phyloP scores from a whole-genome alignment of 2,113 vertebrate species.

The Gorsachius goisagi region DNA sequence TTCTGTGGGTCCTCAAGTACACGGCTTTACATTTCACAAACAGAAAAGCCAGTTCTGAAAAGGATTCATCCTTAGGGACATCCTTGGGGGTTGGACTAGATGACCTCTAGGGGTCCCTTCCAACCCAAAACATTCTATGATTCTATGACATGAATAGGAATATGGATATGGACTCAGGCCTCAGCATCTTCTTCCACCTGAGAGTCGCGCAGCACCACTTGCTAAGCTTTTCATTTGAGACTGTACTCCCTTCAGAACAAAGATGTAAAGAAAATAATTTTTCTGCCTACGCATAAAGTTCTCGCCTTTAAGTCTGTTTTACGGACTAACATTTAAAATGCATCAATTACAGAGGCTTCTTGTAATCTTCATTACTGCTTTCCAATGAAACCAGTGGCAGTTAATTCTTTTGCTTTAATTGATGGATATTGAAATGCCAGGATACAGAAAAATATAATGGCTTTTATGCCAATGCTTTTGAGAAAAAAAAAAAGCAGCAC shows the following conservation, averaged over 20 bases:
- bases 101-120: no score
- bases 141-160: not conserved
- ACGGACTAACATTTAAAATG: not conserved
- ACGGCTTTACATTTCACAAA: not conserved
- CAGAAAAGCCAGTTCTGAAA: not conserved
- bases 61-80: not conserved
- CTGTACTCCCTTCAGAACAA: not conserved
- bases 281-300: not conserved
- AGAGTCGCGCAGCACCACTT: accelerated
- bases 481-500: not conserved
- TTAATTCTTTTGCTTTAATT: constrained; percentile 33
- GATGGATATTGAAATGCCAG: constrained; percentile 27
- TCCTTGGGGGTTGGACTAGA: no score
- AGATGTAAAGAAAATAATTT: not conserved
- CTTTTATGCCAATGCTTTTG: not conserved
- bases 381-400: not conserved
- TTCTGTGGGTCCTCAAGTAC: not conserved
- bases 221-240: not conserved
- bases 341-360: not conserved
- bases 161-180: not conserved
- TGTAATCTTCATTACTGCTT: not conserved
- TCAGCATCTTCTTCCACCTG: not conserved
- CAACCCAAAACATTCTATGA: no score
- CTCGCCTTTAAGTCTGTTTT: not conserved
- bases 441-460: not conserved